Evolutionary conservation across 2,113 vertebrate genomes (phyloP).

Genomic region (Dasyornis broadbenti): DNA sequence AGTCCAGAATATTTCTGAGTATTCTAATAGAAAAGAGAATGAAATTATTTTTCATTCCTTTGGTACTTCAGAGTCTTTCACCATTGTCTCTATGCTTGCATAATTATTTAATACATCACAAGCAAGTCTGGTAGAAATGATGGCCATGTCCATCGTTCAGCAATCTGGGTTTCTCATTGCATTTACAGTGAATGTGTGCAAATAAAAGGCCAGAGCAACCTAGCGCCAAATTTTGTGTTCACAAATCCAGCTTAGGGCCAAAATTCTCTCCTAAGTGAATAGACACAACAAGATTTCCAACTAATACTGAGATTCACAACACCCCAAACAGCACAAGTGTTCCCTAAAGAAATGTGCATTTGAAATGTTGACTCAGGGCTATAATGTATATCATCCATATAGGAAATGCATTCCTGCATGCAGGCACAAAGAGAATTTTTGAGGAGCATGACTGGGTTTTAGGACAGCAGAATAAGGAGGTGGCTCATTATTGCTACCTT

Average conservation of each 20-base stretch:
- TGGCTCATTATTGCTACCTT: accelerated
- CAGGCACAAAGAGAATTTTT: accelerated
- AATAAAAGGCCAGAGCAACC: not conserved
- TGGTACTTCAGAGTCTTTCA: slow-evolving; percentile 26
- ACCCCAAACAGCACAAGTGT: not conserved
- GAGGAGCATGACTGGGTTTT: not conserved
- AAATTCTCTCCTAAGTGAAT: not conserved
- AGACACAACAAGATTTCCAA: not conserved
- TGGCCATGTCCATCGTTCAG: not conserved
- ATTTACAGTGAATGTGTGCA: not conserved
- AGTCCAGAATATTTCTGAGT: slow-evolving; percentile 21
- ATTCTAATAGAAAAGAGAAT: slow-evolving; percentile 22
- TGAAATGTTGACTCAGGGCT: not conserved
- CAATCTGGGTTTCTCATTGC: not conserved
- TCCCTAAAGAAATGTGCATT: not conserved
- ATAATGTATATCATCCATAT: not conserved
- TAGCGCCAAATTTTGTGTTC: not conserved
- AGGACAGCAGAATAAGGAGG: not conserved
- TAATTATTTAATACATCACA: not conserved
- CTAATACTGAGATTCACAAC: not conserved
- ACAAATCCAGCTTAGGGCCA: not conserved
- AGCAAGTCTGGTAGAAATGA: not conserved
- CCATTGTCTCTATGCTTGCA: not conserved
- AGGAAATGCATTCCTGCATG: not conserved
- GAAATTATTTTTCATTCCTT: not conserved